A percentile compares a stretch with the other conserved stretches of the same genome.
These are phyloP conservation scores for Albula glossodonta DNA, from an alignment of 2,113 vertebrate species.

Conservation along the genomic window DNA sequence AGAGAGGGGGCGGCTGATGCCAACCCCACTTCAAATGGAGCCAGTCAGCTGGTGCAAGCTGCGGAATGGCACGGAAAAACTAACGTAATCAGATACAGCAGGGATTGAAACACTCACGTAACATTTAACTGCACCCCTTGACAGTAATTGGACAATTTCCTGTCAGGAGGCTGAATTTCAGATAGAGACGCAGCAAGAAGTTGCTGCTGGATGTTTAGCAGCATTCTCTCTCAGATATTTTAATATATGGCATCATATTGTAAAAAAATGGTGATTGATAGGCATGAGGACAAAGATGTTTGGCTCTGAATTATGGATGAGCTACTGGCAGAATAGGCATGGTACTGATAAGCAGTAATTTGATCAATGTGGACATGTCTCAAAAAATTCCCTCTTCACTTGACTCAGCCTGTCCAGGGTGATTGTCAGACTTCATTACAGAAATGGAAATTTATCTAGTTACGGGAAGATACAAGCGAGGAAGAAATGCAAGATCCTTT, in stretches of 20 bases:
- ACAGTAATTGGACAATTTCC: neutral
- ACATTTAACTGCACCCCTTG: neutral
- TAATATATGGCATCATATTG: neutral
- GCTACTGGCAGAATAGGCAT: neutral
- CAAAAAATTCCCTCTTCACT: neutral
- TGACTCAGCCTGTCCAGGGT: neutral
- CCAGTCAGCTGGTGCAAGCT: neutral
- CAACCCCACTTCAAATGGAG: neutral
- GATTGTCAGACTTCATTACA: neutral
- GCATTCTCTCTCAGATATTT: neutral
- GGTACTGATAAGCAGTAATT: neutral
- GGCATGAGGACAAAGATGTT: neutral
- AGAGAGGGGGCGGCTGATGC: neutral
- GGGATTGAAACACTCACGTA: neutral
- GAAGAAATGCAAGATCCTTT: neutral
- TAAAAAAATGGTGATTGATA: neutral
- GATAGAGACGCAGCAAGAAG: neutral
- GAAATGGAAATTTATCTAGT: neutral
- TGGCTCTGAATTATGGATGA: neutral
- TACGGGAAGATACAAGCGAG: neutral
- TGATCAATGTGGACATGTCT: neutral
- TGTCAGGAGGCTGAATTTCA: neutral
- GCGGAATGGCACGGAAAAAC: neutral
- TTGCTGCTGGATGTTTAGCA: neutral
- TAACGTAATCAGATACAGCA: neutral